A percentile compares a stretch with the other conserved stretches of the same genome.
Evolutionary conservation across 2,113 vertebrate genomes (phyloP).

Genomic region (Oophaga pumilio): DNA sequence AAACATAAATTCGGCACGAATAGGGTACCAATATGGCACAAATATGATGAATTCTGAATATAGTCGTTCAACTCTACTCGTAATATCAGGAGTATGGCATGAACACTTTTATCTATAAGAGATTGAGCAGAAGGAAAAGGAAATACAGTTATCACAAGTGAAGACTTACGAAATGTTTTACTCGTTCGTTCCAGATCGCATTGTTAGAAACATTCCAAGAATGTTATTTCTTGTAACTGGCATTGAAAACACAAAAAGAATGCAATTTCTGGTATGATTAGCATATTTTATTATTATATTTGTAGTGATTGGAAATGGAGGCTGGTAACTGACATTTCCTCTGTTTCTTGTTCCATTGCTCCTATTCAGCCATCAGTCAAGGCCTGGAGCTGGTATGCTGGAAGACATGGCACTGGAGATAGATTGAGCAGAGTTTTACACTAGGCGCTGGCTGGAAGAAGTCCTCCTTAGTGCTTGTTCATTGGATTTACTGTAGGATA

Average conservation of each 20-base stretch:
- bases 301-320: constrained; percentile 3
- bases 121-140: not conserved
- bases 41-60: too few relatives aligned
- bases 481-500: not conserved
- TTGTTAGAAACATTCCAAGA: not conserved
- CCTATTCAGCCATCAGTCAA: not conserved
- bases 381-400: constrained; percentile 2
- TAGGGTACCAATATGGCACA: too few relatives aligned
- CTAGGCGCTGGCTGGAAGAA: not conserved
- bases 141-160: not conserved
- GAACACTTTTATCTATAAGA: not conserved
- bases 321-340: constrained; percentile 38
- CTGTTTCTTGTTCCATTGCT: not conserved
- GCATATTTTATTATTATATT: constrained; percentile 16
- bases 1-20: too few relatives aligned
- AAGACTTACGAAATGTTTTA: not conserved
- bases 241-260: constrained; percentile 1
- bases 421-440: constrained; percentile 7
- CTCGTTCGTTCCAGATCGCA: not conserved
- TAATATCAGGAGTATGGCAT: not conserved
- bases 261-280: not conserved
- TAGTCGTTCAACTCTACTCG: too few relatives aligned
- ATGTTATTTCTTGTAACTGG: not conserved
- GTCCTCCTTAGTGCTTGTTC: not conserved
- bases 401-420: not conserved